phyloP scores from a whole-genome alignment of 2,113 vertebrate genomes.

The Cacatua alba region DNA sequence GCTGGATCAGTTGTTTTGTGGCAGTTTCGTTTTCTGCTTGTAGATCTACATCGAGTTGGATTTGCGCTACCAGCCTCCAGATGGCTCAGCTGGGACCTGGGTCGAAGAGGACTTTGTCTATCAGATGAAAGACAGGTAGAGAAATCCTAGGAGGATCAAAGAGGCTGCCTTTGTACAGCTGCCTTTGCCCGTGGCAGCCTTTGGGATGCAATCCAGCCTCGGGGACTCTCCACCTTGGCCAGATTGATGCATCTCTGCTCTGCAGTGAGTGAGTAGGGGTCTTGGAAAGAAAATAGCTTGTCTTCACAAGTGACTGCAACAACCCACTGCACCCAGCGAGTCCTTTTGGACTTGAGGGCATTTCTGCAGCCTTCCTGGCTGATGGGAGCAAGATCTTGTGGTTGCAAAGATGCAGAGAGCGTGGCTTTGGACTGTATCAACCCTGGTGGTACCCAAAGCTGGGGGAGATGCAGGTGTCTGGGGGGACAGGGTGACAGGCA shows the following conservation, averaged over 20 bases:
- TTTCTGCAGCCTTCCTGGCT: background rate
- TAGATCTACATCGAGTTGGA: slow-evolving; percentile 92
- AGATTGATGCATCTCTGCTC: background rate
- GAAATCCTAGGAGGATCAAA: background rate
- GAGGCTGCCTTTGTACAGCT: background rate
- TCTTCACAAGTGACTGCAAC: background rate
- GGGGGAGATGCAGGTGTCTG: background rate
- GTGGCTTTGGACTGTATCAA: background rate
- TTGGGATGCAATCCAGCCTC: background rate
- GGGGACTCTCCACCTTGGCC: background rate
- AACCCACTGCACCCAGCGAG: background rate
- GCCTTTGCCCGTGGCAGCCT: background rate
- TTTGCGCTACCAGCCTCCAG: slow-evolving; percentile 85
- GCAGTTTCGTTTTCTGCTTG: background rate
- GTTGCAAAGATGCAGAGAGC: background rate
- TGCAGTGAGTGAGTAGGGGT: background rate
- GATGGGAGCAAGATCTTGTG: background rate
- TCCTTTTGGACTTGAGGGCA: background rate
- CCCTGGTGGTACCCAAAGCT: background rate
- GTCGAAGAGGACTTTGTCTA: slow-evolving; percentile 81
- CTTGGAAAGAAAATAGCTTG: background rate
- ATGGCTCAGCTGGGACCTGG: slow-evolving; percentile 85
- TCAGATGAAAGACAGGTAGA: slow-evolving; percentile 72
- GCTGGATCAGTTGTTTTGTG: background rate
- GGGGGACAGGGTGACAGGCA: background rate